Evolutionary conservation across 2,113 vertebrate species (phyloP).

Genomic region (Coptodon bakossiorum): DNA sequence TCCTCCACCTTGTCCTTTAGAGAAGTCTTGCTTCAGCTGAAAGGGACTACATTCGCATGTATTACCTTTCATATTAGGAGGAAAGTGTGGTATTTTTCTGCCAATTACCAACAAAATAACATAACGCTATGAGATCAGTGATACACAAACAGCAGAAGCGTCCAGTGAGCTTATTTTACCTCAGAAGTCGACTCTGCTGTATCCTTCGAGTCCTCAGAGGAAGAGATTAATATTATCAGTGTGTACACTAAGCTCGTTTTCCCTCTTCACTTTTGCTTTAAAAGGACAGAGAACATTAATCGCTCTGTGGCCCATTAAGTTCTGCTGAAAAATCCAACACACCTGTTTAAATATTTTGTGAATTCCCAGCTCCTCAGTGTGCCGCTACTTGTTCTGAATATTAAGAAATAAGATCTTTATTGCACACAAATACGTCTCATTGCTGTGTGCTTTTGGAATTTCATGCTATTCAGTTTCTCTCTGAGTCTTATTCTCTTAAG

Average conservation of each 20-base stretch:
- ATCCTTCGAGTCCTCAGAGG: neutral
- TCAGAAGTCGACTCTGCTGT: neutral
- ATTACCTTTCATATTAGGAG: neutral
- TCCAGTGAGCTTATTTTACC: neutral
- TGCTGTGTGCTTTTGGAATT: neutral
- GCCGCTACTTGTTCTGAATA: neutral
- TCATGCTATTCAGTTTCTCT: neutral
- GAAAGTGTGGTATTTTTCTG: neutral
- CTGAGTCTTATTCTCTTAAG: neutral
- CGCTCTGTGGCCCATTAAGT: neutral
- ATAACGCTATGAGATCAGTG: neutral
- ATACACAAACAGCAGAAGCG: neutral
- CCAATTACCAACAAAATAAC: neutral
- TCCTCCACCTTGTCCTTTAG: neutral
- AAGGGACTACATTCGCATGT: neutral
- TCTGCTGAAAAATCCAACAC: neutral
- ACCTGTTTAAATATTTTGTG: neutral
- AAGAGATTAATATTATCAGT: neutral
- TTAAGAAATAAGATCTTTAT: neutral
- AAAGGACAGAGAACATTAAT: neutral
- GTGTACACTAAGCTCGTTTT: neutral
- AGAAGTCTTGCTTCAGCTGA: neutral
- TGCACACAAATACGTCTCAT: neutral
- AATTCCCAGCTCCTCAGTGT: neutral
- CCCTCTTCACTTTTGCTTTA: neutral